Base-by-base conservation (phyloP, 2,113 vertebrate species). In the Melospiza georgiana region DNA sequence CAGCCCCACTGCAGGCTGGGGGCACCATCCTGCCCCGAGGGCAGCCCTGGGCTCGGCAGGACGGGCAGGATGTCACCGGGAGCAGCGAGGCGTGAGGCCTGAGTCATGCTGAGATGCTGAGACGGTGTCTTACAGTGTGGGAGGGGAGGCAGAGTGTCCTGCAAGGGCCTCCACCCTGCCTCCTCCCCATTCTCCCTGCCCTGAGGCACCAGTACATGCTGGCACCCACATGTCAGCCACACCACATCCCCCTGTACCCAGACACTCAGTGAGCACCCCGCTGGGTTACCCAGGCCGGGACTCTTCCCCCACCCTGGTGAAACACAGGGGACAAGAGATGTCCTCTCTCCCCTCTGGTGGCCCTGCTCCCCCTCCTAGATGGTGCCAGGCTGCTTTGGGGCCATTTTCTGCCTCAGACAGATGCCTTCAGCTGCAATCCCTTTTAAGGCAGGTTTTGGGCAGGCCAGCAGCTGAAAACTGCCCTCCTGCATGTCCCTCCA, bases 371-470 rank as follows among this genome's bases (percentile, higher is more conserved):
- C 61, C 73, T 86, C 28, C 20, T 41, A 44, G n/a, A 48, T 2
- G 1, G 27, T 76, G 69, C 78, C 52, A 71, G 76, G 33, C 83
- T 92, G 68, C 69, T 87, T n/a, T 30, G 80, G 54, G 84, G 57
- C 81, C 31, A 9, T 48, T 52, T 74, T 44, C 62, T 20, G 1
- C 20, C 67, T 66, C 8, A 1, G 54, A 85, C 49, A 46, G 88
- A 28, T 0, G 3, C 24, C 44, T 67, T 48, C 87, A 63, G 66
- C 90, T 76, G 67, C 2, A 5, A 79, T 93, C 92, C 94, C 92
- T 93, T 93, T 96, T 96, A 94, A 95, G 88, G 96, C 49, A 83
- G 67, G 23, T 90, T 88, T 83, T 83, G 28, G 77, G 67, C 49
- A 0, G 0, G 24, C 3, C 1, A 2, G 87, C 44, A 79, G 74